Percentiles rank a stretch among this genome's conserved stretches.
Evolutionary conservation across 2,888 invertebrate species (phyloP).

Genomic region (Trichacis sp.): DNA sequence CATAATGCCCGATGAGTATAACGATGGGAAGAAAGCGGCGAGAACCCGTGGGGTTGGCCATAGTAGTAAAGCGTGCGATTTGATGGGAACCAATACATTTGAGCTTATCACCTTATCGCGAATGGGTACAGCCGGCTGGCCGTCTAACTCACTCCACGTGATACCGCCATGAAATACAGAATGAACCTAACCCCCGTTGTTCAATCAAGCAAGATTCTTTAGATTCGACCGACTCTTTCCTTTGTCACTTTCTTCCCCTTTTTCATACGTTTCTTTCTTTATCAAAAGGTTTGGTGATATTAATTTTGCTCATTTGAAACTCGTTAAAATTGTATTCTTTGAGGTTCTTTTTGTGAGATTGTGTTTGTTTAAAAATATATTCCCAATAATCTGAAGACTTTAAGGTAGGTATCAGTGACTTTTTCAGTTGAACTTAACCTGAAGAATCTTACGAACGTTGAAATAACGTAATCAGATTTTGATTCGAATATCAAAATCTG

Average conservation of each 20-base stretch:
- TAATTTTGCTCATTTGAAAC: neutral
- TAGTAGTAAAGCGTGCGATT: constrained; percentile 65
- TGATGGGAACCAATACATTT: constrained; percentile 68
- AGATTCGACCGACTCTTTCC: constrained; percentile 26
- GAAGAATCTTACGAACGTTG: no score
- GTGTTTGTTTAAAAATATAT: no score
- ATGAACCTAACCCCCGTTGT: constrained; percentile 53
- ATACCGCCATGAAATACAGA: constrained; percentile 64
- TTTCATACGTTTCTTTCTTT: neutral
- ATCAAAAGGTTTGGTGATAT: neutral
- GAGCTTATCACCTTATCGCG: constrained; percentile 68
- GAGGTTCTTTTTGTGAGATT: no score
- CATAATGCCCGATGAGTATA: constrained; percentile 7
- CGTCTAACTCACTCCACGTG: constrained; percentile 48
- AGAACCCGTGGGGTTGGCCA: constrained; percentile 51
- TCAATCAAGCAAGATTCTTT: constrained; percentile 15
- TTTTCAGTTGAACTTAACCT: no score
- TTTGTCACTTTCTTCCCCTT: constrained; percentile 15
- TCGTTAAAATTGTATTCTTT: no score
- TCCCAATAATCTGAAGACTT: no score
- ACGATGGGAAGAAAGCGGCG: constrained; percentile 6
- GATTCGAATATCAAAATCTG: no score
- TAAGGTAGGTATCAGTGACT: no score
- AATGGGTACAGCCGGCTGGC: constrained; percentile 58
- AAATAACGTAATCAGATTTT: no score